Percentiles rank a stretch among this genome's conserved stretches.
phyloP scores from a whole-genome alignment of 2,797 vertebrate genomes.

The Euphonia xanthogaster region DNA sequence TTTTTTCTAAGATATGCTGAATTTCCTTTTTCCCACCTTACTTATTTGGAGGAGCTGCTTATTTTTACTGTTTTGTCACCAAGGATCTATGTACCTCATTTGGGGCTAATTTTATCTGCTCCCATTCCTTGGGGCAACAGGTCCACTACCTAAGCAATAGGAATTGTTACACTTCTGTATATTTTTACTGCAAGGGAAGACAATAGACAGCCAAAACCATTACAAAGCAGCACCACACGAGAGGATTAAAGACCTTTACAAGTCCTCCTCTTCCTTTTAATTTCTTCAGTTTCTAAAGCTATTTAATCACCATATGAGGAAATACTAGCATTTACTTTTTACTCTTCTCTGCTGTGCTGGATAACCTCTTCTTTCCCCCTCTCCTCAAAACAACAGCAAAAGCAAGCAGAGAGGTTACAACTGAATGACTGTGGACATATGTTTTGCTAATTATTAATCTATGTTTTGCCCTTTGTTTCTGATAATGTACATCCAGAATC shows the following conservation, averaged over 20 bases:
- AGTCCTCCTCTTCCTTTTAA: background rate
- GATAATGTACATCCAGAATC: background rate
- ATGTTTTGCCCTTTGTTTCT: background rate
- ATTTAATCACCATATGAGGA: background rate
- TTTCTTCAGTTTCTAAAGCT: background rate
- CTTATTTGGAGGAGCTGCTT: background rate
- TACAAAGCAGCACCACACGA: fast-evolving
- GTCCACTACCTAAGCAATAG: background rate
- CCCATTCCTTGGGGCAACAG: background rate
- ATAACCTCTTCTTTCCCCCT: background rate
- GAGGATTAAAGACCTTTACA: background rate
- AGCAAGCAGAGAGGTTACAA: background rate
- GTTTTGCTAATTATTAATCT: background rate
- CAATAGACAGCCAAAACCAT: background rate
- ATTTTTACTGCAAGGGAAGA: background rate
- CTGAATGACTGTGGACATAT: background rate
- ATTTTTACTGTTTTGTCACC: background rate
- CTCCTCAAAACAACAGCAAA: background rate
- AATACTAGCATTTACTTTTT: background rate
- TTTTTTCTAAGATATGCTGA: background rate
- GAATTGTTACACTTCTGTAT: background rate
- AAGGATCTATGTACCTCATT: background rate
- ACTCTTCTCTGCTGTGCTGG: background rate
- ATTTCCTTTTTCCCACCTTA: background rate
- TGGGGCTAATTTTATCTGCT: background rate